phyloP scores from a whole-genome alignment of 2,797 vertebrate genomes.

The Poecilia gillii region DNA sequence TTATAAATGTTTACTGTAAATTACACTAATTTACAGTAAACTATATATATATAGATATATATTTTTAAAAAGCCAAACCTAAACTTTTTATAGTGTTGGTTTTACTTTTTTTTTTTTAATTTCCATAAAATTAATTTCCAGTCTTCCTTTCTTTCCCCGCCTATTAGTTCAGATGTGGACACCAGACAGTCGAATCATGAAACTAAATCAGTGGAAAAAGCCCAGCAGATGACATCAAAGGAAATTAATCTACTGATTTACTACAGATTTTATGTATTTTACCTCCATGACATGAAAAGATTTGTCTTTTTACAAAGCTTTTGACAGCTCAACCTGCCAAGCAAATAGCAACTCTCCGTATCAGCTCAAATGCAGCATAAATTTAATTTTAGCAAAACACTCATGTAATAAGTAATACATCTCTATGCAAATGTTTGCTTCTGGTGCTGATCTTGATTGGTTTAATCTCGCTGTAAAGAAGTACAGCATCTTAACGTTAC shows the following conservation, averaged over 20 bases:
- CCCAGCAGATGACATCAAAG: neutral
- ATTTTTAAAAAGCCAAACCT: no score
- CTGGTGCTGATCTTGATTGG: no score
- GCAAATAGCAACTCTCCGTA: neutral
- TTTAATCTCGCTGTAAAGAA: no score
- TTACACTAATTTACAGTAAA: no score
- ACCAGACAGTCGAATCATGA: neutral
- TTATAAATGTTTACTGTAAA: no score
- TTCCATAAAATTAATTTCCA: neutral
- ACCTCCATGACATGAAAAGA: neutral
- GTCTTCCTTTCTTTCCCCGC: neutral
- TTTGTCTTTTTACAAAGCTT: neutral
- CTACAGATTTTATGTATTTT: neutral
- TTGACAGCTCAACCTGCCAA: neutral
- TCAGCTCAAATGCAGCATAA: neutral
- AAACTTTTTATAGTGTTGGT: no score
- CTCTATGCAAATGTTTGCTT: neutral
- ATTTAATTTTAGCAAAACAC: neutral
- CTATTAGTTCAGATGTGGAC: neutral
- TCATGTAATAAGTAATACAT: neutral
- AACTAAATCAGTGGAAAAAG: neutral
- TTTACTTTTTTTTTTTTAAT: neutral
- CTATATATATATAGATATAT: no score
- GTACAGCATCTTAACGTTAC: no score
- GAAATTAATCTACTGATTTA: neutral